phyloP scores from a whole-genome alignment of 53 echinoderm and acorn worm genomes.

The Patiria pectinifera region DNA sequence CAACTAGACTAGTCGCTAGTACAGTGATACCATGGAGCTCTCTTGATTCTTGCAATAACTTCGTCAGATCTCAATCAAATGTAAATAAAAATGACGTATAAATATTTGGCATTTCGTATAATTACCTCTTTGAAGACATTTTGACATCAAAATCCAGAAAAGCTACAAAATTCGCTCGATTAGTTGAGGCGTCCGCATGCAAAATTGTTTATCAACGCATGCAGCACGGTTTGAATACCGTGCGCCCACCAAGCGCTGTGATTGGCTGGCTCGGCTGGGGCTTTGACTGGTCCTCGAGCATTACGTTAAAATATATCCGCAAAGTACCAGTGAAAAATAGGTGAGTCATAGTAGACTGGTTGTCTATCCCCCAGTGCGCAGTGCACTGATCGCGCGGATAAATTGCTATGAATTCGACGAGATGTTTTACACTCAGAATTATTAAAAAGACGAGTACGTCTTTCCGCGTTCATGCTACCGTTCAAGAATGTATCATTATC shows the following conservation, averaged over 20 bases:
- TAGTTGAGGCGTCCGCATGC: not conserved
- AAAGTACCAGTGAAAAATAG: constrained; percentile 6
- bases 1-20: too few relatives aligned
- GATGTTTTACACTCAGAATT: too few relatives aligned
- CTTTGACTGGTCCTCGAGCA: not conserved
- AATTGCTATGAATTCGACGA: too few relatives aligned
- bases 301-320: not conserved
- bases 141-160: not conserved
- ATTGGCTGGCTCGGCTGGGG: constrained; percentile 16
- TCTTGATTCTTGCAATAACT: not conserved
- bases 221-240: constrained; percentile 41
- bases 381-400: too few relatives aligned
- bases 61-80: not conserved
- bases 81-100: not conserved
- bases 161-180: not conserved
- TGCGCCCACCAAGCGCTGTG: constrained; percentile 27
- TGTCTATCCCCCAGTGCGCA: too few relatives aligned
- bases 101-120: not conserved
- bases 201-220: constrained; percentile 16
- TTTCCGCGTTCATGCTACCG: too few relatives aligned
- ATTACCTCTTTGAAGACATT: constrained; percentile 55
- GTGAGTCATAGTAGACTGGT: not conserved
- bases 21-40: too few relatives aligned
- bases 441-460: too few relatives aligned
- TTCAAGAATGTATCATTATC: too few relatives aligned